Conservation (phyloP, 2,113 vertebrate genomes). For the Silurus meridionalis region DNA sequence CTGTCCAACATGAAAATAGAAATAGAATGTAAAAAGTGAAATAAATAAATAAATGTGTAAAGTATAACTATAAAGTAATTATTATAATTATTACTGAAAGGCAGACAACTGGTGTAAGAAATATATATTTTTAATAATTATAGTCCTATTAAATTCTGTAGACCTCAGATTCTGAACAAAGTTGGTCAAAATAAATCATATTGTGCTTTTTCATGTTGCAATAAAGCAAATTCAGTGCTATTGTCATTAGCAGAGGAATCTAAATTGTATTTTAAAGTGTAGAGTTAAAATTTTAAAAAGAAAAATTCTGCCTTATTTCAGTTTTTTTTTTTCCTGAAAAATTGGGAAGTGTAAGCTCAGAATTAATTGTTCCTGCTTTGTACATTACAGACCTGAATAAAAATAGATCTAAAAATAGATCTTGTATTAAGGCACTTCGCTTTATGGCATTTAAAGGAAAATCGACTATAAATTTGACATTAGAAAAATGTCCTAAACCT, state of each 20-base stretch:
- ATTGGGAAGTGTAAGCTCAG: background rate
- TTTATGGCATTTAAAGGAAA: conserved; percentile 74
- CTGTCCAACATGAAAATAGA: no score
- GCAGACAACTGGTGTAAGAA: background rate
- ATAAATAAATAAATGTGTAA: background rate
- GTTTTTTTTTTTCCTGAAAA: background rate
- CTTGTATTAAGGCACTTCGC: conserved; percentile 61
- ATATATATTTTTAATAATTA: background rate
- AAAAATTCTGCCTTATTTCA: background rate
- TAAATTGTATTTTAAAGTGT: background rate
- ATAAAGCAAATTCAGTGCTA: background rate
- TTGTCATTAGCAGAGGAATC: background rate
- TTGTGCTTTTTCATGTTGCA: background rate
- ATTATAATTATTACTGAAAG: background rate
- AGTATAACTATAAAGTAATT: background rate
- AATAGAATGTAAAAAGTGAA: no score
- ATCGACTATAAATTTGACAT: conserved; percentile 79
- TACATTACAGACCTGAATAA: conserved; percentile 69
- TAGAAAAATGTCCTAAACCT: conserved; percentile 72
- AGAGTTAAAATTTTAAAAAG: background rate
- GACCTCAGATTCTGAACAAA: background rate
- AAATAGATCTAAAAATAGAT: conserved; percentile 62
- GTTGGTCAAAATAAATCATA: background rate
- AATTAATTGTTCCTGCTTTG: conserved; percentile 64
- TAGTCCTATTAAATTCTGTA: background rate